Percentiles rank a stretch among this genome's conserved stretches.
Conservation (phyloP, 23 tunicate species). For the Aplidium turbinatum region DNA sequence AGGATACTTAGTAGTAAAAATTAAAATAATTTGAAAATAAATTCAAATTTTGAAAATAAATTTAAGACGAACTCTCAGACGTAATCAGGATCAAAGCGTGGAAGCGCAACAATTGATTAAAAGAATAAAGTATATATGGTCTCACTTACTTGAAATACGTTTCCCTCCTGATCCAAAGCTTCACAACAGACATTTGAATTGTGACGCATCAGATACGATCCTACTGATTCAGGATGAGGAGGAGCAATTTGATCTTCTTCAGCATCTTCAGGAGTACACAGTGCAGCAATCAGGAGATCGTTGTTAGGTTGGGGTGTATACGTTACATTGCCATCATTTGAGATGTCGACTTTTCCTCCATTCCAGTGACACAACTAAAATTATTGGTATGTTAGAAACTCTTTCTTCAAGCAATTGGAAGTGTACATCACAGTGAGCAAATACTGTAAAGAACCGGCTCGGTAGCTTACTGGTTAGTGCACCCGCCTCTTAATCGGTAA, state of each 20-base stretch:
- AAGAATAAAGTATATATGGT: not conserved
- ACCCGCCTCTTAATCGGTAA: no score
- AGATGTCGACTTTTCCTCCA: slow-evolving; percentile 76
- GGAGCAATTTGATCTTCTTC: slow-evolving; percentile 22
- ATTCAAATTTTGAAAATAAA: no score
- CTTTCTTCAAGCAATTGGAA: no score
- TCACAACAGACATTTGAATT: slow-evolving; percentile 83
- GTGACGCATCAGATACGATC: slow-evolving; percentile 84
- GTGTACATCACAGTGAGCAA: no score
- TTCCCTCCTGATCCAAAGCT: slow-evolving; percentile 87
- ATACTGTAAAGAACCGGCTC: no score
- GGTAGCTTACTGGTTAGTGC: no score
- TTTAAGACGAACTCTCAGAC: no score
- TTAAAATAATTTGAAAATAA: no score
- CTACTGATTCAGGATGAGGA: slow-evolving; percentile 27
- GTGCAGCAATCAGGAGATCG: slow-evolving; percentile 48
- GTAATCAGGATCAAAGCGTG: no score
- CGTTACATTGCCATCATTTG: slow-evolving; percentile 55
- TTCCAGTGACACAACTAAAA: slow-evolving; percentile 82
- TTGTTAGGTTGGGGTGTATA: slow-evolving; percentile 85
- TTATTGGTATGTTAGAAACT: no score
- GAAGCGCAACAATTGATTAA: not conserved
- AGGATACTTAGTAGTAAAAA: no score
- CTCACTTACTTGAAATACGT: slow-evolving; percentile 69
- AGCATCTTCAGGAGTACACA: slow-evolving; percentile 53